Conservation (phyloP, 2,797 vertebrate species). For the Strix occidentalis region DNA sequence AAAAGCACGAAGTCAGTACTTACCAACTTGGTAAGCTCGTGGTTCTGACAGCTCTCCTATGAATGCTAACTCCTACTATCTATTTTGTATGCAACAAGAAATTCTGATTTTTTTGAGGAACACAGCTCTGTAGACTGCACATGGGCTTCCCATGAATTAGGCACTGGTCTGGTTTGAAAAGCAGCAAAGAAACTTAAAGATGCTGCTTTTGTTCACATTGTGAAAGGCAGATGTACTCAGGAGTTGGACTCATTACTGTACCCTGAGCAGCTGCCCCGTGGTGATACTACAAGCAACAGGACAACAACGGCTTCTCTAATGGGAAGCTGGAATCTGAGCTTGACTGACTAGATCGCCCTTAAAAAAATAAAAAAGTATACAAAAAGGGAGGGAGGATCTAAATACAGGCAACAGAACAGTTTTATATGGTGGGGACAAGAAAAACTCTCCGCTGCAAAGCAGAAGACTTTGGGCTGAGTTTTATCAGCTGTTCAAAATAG, state of each 20-base stretch:
- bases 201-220: neutral
- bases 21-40: neutral
- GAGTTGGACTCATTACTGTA: accelerated
- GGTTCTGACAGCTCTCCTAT: neutral
- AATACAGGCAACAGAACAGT: neutral
- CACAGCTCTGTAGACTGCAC: neutral
- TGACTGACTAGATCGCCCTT: neutral
- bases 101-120: neutral
- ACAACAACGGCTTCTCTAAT: neutral
- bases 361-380: neutral
- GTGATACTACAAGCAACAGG: neutral
- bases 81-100: neutral
- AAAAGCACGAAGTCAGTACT: neutral
- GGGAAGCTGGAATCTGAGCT: neutral
- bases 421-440: neutral
- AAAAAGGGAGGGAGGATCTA: neutral
- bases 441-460: neutral
- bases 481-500: neutral
- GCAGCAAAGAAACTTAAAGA: neutral
- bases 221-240: neutral
- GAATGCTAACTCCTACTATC: neutral
- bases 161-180: neutral
- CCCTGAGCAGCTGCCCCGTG: accelerated
- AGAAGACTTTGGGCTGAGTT: neutral
- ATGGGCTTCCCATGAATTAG: neutral